Evolutionary conservation across 2,888 invertebrate species (phyloP).

Genomic region (Apamea epomidion): DNA sequence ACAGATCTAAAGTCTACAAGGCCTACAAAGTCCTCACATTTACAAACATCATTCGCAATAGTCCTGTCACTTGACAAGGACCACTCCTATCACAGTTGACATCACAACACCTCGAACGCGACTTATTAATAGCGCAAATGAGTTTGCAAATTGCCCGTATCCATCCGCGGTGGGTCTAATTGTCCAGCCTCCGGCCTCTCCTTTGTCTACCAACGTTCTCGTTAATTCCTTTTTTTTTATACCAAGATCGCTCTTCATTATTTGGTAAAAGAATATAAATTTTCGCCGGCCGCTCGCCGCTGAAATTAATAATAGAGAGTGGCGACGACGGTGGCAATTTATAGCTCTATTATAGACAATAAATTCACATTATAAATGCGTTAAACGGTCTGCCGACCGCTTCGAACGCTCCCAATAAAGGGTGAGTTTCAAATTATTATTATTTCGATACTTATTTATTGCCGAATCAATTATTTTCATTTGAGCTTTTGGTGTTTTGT

Average conservation of each 20-base stretch:
- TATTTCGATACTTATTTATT: constrained; percentile 62
- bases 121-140: constrained; percentile 80
- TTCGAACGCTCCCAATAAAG: constrained; percentile 51
- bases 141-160: constrained; percentile 79
- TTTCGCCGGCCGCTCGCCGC: constrained; percentile 67
- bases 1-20: too few species aligned
- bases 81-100: constrained; percentile 65
- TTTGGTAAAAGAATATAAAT: constrained; percentile 80
- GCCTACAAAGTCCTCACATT: too few species aligned
- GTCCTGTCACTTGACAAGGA: constrained; percentile 17
- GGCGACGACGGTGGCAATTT: constrained; percentile 75
- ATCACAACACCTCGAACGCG: constrained; percentile 62
- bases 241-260: constrained; percentile 80
- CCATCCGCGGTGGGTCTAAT: constrained; percentile 72
- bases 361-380: constrained; percentile 80
- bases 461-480: constrained; percentile 50
- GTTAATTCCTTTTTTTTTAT: constrained; percentile 73
- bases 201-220: constrained; percentile 76
- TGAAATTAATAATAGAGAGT: constrained; percentile 82
- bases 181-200: constrained; percentile 69
- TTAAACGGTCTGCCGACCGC: constrained; percentile 65
- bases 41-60: neutral
- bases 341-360: constrained; percentile 80
- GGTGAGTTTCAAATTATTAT: constrained; percentile 50
- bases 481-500: constrained; percentile 36